phyloP scores from a whole-genome alignment of 1,140 invertebrate genomes.

The Neodiprion lecontei region DNA sequence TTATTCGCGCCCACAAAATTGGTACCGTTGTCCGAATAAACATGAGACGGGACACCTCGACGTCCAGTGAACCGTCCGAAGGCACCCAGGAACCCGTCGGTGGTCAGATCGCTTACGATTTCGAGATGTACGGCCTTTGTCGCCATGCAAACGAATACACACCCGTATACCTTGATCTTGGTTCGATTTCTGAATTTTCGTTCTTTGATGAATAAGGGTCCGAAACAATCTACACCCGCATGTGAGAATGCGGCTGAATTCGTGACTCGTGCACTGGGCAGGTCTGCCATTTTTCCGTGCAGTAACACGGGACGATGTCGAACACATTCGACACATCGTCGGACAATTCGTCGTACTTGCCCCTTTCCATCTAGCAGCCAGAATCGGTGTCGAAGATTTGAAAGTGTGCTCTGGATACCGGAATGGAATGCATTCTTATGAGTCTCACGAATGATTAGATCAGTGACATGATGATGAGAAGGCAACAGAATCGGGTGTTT shows the following conservation, averaged over 20 bases:
- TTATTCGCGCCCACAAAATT: too few relatives aligned
- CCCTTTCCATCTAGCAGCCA: constrained; percentile 31
- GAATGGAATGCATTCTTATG: constrained; percentile 27
- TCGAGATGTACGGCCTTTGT: constrained; percentile 46
- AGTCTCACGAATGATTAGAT: constrained; percentile 23
- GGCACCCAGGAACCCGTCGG: constrained; percentile 37
- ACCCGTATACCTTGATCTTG: constrained; percentile 36
- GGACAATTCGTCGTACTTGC: constrained; percentile 14
- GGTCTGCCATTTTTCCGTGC: constrained; percentile 35
- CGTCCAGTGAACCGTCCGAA: constrained; percentile 39
- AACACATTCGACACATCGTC: constrained; percentile 29
- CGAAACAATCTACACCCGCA: constrained; percentile 15
- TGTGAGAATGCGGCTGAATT: constrained; percentile 15
- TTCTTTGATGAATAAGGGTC: constrained; percentile 22
- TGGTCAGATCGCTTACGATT: constrained; percentile 32
- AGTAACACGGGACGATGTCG: constrained; percentile 24
- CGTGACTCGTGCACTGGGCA: constrained; percentile 29
- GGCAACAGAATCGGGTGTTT: too few relatives aligned
- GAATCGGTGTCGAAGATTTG: constrained; percentile 25
- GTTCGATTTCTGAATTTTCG: constrained; percentile 7
- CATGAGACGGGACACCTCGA: too few relatives aligned
- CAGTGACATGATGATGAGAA: constrained; percentile 22
- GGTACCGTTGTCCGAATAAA: too few relatives aligned
- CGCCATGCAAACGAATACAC: constrained; percentile 38
- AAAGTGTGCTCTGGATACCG: constrained; percentile 34